Conservation (phyloP, 1,140 invertebrate genomes). For the Helicoverpa armigera region DNA sequence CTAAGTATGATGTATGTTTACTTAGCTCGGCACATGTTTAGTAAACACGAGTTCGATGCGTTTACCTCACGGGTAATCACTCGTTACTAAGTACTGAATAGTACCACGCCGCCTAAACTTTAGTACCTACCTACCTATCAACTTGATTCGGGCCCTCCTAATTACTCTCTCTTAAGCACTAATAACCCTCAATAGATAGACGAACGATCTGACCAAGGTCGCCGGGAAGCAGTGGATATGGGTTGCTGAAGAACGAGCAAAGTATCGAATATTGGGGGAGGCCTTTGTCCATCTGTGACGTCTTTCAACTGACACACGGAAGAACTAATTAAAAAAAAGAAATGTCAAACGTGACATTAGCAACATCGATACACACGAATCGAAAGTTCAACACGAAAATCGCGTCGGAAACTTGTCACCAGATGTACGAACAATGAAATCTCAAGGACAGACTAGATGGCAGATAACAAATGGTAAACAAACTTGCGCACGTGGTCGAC, state of each 20-base stretch:
- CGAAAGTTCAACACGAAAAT: conserved; percentile 51
- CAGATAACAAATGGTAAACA: conserved; percentile 81
- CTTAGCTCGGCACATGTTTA: not conserved
- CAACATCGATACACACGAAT: conserved; percentile 32
- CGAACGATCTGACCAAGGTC: too few relatives aligned
- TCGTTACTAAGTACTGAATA: too few relatives aligned
- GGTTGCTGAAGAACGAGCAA: too few relatives aligned
- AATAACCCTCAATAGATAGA: too few relatives aligned
- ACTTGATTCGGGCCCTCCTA: too few relatives aligned
- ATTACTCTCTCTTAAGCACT: too few relatives aligned
- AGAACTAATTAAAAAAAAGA: not conserved
- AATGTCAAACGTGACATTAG: not conserved
- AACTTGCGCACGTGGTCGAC: conserved; percentile 70
- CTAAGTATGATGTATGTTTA: not conserved
- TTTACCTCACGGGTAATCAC: too few relatives aligned
- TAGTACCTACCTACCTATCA: too few relatives aligned
- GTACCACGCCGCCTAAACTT: too few relatives aligned
- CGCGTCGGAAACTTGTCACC: conserved; percentile 56
- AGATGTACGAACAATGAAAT: conserved; percentile 61
- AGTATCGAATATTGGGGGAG: too few relatives aligned
- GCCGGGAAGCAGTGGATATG: too few relatives aligned
- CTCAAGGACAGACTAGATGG: conserved; percentile 74
- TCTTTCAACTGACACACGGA: not conserved
- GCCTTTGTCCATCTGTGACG: too few relatives aligned
- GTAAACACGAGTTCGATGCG: not conserved